Evolutionary conservation across 1,140 invertebrate species (phyloP).

Genomic region (Ruditapes philippinarum): DNA sequence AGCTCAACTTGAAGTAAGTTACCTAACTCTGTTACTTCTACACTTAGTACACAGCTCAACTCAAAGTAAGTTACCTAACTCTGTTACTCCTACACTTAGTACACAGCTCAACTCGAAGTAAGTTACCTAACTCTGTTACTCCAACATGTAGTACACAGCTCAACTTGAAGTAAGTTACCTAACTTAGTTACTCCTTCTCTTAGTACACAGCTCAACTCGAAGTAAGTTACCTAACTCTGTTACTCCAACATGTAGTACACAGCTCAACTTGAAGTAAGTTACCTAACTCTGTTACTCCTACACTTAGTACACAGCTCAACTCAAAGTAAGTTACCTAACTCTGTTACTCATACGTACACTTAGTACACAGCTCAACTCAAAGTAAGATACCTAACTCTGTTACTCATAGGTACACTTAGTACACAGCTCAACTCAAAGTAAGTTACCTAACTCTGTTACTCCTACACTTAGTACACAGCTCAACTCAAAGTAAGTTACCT

Average conservation of each 20-base stretch:
- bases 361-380: slow-evolving; percentile 81
- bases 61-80: slow-evolving; percentile 85
- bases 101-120: slow-evolving; percentile 82
- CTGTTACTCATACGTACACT: slow-evolving; percentile 85
- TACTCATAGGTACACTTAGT: too few relatives aligned
- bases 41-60: slow-evolving; percentile 80
- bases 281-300: slow-evolving; percentile 87
- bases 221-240: slow-evolving; percentile 86
- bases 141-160: slow-evolving; percentile 83
- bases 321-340: slow-evolving; percentile 86
- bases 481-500: too few relatives aligned
- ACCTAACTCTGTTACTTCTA: slow-evolving; percentile 87
- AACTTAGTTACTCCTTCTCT: slow-evolving; percentile 86
- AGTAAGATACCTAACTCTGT: slow-evolving; percentile 86
- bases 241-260: slow-evolving; percentile 84
- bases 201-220: slow-evolving; percentile 81
- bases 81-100: slow-evolving; percentile 84
- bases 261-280: slow-evolving; percentile 82
- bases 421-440: too few relatives aligned
- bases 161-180: slow-evolving; percentile 83
- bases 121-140: slow-evolving; percentile 86
- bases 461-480: too few relatives aligned
- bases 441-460: too few relatives aligned
- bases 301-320: slow-evolving; percentile 80
- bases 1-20: too few relatives aligned